Evolutionary conservation across 2,797 vertebrate species (phyloP), one percentile per base, ranked within the genome.

Genomic region (Phalanger gymnotis): DNA sequence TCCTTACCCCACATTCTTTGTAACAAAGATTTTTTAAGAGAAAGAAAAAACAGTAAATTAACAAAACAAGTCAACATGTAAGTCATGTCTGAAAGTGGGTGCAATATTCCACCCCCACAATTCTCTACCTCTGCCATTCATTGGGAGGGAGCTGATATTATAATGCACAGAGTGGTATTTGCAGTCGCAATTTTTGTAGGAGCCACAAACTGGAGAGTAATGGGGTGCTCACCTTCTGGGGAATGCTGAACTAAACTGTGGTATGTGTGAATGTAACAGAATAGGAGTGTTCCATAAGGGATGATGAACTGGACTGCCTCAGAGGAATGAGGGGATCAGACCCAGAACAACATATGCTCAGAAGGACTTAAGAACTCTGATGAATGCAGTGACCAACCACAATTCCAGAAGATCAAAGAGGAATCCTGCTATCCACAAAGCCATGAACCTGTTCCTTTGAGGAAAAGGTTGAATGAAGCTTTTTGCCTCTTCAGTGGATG

Each of bases 381-480:
- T 81, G 19, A 25, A 25, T 81, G n/a, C 19, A 66, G 1, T 25
- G 7, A 25, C 19, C 22, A 10, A 47, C 73, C 40, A 47, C 22
- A 13, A n/a, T 90, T 19, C 19, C 31, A 30, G 81, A 25, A 58
- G 34, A 90, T 89, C 5, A 31, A 51, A 94, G 89, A 66, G 66
- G 40, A 92, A 87, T 87, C 93, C 5, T 13, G 55, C 53, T 22
- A 10, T 95, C 89, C 57, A 90, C 89, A 92, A 34, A 92, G 93
- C 13, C 91, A 27, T 0, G 13, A 90, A 90, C 22, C 53, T 93
- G 47, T 9, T 19, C n/a, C 31, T 53, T 34, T 55, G 90, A 92
- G 96, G 53, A 25, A 95, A 87, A 94, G 93, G n/a, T 54, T 91
- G 58, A 90, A 91, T 92, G 27, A 90, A n/a, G 1, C 5, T 54